Conservation (phyloP, 2,113 vertebrate genomes). For the Neotragus moschatus region DNA sequence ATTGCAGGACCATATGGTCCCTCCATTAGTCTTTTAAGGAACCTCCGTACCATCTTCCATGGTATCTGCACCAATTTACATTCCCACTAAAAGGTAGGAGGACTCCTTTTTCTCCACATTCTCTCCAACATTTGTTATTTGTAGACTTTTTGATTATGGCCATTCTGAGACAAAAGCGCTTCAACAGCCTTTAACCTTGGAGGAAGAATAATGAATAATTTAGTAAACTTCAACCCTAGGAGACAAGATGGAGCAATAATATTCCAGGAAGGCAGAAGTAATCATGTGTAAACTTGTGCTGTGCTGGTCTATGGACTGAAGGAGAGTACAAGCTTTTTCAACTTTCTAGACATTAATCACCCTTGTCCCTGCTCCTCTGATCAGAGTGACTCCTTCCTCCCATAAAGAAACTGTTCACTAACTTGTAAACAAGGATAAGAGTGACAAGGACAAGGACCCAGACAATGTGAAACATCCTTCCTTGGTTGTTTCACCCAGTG, state of each 20-base stretch:
- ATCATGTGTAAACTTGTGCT: not conserved
- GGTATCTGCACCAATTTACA: too few species aligned
- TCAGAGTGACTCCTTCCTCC: not conserved
- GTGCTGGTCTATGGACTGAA: not conserved
- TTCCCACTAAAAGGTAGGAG: too few species aligned
- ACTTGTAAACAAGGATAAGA: not conserved
- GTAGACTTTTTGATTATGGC: not conserved
- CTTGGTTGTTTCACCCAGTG: not conserved
- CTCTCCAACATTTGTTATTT: not conserved
- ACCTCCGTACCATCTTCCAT: not conserved
- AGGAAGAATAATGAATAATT: not conserved
- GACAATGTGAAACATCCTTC: not conserved
- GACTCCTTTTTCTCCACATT: not conserved
- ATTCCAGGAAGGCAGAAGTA: not conserved
- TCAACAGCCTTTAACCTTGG: not conserved
- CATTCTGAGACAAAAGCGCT: not conserved
- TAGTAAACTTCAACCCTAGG: not conserved
- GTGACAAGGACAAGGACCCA: not conserved
- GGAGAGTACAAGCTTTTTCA: rapidly evolving
- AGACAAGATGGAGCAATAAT: not conserved
- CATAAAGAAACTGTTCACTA: not conserved
- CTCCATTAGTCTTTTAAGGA: not conserved
- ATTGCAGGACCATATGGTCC: not conserved
- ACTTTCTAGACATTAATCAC: not conserved
- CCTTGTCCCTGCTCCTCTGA: not conserved